Conservation (phyloP, 1,140 invertebrate genomes). For the Vanessa tameamea region DNA sequence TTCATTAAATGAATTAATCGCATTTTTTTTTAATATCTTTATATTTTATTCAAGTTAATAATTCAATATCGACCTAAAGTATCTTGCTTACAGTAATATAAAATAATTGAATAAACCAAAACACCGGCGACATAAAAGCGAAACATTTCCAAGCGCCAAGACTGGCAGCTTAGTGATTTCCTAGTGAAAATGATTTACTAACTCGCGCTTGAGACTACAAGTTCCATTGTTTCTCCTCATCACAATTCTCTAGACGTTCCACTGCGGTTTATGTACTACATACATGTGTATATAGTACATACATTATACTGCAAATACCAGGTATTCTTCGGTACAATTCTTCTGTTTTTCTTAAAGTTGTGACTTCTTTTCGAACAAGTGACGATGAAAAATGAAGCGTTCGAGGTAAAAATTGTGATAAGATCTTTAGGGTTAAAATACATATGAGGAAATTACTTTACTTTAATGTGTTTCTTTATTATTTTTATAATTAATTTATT, state of each 20-base stretch:
- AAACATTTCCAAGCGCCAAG: slow-evolving; percentile 24
- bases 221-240: slow-evolving; percentile 58
- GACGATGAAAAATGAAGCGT: slow-evolving; percentile 5
- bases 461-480: too few species aligned
- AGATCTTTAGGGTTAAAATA: too few species aligned
- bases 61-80: neutral
- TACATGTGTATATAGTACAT: slow-evolving; percentile 21
- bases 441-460: too few species aligned
- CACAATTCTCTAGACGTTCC: slow-evolving; percentile 48
- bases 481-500: too few species aligned
- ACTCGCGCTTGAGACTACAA: slow-evolving; percentile 40
- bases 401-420: too few species aligned
- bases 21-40: too few species aligned
- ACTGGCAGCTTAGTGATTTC: slow-evolving; percentile 46
- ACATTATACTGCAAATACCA: slow-evolving; percentile 18
- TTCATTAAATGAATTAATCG: too few species aligned
- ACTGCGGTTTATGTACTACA: slow-evolving; percentile 30
- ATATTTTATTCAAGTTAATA: too few species aligned
- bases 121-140: slow-evolving; percentile 22
- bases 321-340: slow-evolving; percentile 4
- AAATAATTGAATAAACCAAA: slow-evolving; percentile 2
- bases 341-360: slow-evolving; percentile 10
- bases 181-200: slow-evolving; percentile 56
- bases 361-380: slow-evolving; percentile 1
- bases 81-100: neutral